Conservation (phyloP, 2,888 invertebrate species). For the Coronaproctus castanopsis region DNA sequence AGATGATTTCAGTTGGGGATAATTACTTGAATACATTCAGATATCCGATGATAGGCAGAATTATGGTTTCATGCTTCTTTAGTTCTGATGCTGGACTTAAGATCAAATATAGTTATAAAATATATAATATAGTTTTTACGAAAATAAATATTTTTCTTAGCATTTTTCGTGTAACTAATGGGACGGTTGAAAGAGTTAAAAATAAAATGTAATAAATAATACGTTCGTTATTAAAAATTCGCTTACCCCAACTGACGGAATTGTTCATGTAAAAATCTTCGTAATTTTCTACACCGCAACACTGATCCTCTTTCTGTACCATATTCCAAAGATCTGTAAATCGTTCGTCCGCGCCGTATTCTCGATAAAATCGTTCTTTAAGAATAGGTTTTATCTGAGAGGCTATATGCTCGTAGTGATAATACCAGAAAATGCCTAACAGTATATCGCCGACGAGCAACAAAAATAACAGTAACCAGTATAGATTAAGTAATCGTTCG, state of each 20-base stretch:
- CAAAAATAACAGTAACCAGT: constrained; percentile 58
- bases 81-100: no score
- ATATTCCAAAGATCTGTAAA: constrained; percentile 60
- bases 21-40: no score
- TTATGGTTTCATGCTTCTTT: no score
- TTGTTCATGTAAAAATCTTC: constrained; percentile 19
- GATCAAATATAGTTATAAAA: no score
- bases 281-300: constrained; percentile 56
- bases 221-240: no score
- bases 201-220: no score
- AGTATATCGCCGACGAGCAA: constrained; percentile 65
- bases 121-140: no score
- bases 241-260: constrained; percentile 12
- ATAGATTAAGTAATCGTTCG: constrained; percentile 59
- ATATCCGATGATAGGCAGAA: no score
- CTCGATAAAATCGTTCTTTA: constrained; percentile 30
- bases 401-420: constrained; percentile 52
- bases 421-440: constrained; percentile 67
- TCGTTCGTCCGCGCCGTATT: constrained; percentile 36
- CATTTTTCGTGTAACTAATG: no score
- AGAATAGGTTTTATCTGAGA: constrained; percentile 49
- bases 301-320: constrained; percentile 49
- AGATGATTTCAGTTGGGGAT: no score
- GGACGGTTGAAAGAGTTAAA: no score
- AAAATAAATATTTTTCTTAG: no score